These are phyloP conservation scores for Smutsia temminckii DNA, from an alignment of 2,797 vertebrate genomes.

Conservation along the genomic window DNA sequence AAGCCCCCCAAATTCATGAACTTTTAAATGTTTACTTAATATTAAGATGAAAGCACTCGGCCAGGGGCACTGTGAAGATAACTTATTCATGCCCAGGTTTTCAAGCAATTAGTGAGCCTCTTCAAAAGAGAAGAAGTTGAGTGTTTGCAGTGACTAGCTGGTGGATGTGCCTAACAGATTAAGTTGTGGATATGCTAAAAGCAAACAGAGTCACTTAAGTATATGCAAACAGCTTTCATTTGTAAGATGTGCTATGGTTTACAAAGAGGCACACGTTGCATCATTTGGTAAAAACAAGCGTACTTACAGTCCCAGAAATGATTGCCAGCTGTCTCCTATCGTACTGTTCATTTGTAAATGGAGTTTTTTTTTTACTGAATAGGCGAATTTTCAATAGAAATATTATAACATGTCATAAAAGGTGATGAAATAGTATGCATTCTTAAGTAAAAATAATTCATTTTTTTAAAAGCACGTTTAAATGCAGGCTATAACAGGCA, in stretches of 20 bases:
- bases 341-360: background rate
- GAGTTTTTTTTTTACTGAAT: background rate
- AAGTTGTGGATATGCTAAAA: background rate
- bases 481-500: background rate
- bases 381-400: background rate
- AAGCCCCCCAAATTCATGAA: background rate
- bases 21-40: background rate
- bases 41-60: background rate
- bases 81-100: conserved; percentile 4
- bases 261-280: background rate
- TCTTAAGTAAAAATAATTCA: background rate
- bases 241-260: background rate
- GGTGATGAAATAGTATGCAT: background rate
- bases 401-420: background rate
- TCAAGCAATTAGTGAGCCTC: background rate
- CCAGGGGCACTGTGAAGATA: background rate
- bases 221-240: background rate
- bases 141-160: background rate
- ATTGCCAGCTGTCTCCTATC: background rate
- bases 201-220: background rate
- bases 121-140: background rate
- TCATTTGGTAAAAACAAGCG: conserved; percentile 16
- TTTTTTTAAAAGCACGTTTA: background rate
- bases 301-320: background rate
- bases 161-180: background rate